A percentile compares a stretch with the other conserved stretches of the same genome.
phyloP scores from a whole-genome alignment of 2,888 invertebrate genomes.

The Andrena fulva region DNA sequence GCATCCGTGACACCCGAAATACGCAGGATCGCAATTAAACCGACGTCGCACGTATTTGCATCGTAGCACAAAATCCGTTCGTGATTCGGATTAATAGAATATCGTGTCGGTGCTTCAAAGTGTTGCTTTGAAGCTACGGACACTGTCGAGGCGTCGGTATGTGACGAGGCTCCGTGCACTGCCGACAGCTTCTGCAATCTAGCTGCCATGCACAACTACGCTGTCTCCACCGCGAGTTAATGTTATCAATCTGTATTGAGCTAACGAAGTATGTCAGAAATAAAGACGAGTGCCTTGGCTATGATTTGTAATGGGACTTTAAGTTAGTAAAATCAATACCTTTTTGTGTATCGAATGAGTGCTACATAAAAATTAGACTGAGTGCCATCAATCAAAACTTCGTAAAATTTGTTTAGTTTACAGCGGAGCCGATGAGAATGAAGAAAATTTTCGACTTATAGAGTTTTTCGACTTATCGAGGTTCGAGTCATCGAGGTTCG shows the following conservation, averaged over 20 bases:
- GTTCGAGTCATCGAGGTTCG: too few species aligned
- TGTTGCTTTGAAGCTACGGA: constrained; percentile 7
- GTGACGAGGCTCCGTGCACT: background rate
- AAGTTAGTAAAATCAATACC: too few species aligned
- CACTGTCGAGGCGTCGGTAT: constrained; percentile 2
- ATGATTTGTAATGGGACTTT: too few species aligned
- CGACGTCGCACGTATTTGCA: constrained; percentile 43
- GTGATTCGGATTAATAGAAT: constrained; percentile 46
- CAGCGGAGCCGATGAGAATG: too few species aligned
- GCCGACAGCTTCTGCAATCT: background rate
- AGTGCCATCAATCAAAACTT: too few species aligned
- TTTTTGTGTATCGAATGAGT: too few species aligned
- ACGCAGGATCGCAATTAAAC: constrained; percentile 59
- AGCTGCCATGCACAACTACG: background rate
- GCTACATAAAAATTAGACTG: too few species aligned
- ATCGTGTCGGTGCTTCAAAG: constrained; percentile 7
- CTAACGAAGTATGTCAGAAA: too few species aligned
- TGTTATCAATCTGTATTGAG: background rate
- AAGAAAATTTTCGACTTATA: too few species aligned
- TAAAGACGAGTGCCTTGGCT: too few species aligned
- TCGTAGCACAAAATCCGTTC: constrained; percentile 37
- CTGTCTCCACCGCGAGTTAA: background rate
- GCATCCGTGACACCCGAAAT: constrained; percentile 47
- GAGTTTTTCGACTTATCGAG: too few species aligned
- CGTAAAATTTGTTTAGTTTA: too few species aligned